These are phyloP conservation scores for Microplitis manilae DNA, from an alignment of 2,888 invertebrate genomes.

Conservation along the genomic window DNA sequence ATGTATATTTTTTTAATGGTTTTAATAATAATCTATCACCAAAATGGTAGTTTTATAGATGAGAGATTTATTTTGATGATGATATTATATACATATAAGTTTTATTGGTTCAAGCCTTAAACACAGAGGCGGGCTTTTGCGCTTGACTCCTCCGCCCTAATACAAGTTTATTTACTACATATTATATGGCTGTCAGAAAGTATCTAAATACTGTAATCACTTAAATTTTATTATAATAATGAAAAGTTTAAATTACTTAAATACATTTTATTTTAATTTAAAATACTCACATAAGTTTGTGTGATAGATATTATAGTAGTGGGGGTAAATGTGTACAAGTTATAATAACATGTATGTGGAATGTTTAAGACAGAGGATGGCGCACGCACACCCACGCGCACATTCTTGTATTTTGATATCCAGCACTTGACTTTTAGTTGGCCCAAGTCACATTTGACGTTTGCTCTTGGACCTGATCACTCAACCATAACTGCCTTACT, in stretches of 20 bases:
- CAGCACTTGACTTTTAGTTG: conserved; percentile 66
- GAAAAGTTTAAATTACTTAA: no score
- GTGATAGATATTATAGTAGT: conserved; percentile 21
- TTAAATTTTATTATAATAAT: neutral
- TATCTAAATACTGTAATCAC: conserved; percentile 22
- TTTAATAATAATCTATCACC: neutral
- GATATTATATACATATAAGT: conserved; percentile 27
- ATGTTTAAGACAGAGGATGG: conserved; percentile 65
- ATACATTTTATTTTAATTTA: neutral
- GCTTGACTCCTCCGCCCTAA: conserved; percentile 64
- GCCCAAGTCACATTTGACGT: conserved; percentile 67
- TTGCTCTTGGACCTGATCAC: conserved; percentile 68
- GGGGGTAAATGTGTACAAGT: conserved; percentile 51
- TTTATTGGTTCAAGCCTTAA: conserved; percentile 58
- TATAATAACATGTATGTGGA: conserved; percentile 52
- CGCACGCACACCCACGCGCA: conserved; percentile 55
- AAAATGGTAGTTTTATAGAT: neutral
- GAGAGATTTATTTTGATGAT: neutral
- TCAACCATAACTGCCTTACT: conserved; percentile 53
- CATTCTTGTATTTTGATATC: conserved; percentile 54
- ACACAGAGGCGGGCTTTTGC: conserved; percentile 60
- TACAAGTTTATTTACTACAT: conserved; percentile 48
- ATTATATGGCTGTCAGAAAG: conserved; percentile 62
- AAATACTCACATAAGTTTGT: neutral
- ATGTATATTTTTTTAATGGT: no score